A percentile compares a stretch with the other conserved stretches of the same genome.
Conservation (phyloP, 2,888 invertebrate genomes). For the Dicyrtoma fusca region DNA sequence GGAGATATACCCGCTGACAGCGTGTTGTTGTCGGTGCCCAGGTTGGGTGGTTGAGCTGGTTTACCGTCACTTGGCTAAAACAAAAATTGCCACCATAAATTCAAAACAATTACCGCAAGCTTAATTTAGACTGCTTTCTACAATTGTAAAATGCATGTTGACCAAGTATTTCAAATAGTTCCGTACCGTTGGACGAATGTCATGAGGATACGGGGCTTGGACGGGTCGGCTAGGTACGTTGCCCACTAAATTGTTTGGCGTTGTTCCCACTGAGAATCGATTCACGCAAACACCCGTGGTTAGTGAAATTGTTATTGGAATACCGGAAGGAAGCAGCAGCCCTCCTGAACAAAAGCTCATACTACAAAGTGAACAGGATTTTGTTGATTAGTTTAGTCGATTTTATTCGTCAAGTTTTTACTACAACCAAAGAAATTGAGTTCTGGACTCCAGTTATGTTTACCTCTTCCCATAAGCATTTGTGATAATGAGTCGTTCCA, state of each 20-base stretch:
- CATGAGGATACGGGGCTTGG: neutral
- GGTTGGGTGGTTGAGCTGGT: no score
- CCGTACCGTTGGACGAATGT: neutral
- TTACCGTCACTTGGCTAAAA: no score
- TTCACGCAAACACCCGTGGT: conserved; percentile 73
- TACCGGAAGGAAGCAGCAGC: conserved; percentile 73
- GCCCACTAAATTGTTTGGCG: neutral
- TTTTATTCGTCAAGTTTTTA: no score
- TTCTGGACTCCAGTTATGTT: conserved; percentile 55
- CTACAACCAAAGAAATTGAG: neutral
- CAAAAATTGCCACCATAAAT: no score
- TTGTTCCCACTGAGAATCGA: conserved; percentile 11
- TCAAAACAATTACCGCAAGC: no score
- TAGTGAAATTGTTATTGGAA: conserved; percentile 72
- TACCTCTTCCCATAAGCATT: conserved; percentile 83
- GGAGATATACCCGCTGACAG: neutral
- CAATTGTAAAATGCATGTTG: neutral
- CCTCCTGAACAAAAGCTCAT: conserved; percentile 80
- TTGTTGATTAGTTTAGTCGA: no score
- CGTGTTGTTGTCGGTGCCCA: neutral
- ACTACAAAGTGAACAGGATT: conserved; percentile 61
- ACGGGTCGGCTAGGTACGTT: neutral
- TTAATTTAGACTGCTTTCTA: no score
- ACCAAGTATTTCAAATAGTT: no score
- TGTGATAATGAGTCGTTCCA: conserved; percentile 80